Base-by-base conservation (phyloP, 2,888 invertebrate species). In the Diarsia dahlii region DNA sequence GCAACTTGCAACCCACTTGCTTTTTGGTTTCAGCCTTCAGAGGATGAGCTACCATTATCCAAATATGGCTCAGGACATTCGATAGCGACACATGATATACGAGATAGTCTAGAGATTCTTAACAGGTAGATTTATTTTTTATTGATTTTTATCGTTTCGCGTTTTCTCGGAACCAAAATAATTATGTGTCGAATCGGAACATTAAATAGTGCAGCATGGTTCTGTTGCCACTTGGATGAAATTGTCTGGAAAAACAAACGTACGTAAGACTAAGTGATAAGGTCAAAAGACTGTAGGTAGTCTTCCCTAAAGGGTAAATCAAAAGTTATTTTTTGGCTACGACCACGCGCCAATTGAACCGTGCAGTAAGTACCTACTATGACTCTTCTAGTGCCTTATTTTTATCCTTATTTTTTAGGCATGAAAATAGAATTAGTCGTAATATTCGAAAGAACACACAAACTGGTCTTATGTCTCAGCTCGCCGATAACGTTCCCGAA, bases 101-200 rank as follows among this genome's bases (percentile, higher is more conserved):
- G 92, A 84, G 95, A 95, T 91, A 96, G 95, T 89, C 82, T 96
- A 87, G 95, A 95, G 89, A 91, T 95, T 85, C 89, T 82, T 67
- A 93, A 93, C 91, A 94, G 94, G 95, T 95, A 93, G 75, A 73
- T 84, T 89, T 86, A 84, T 87, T 84, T 76, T 80, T 80, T 71
- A 81, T 87, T 87, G 83, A 82, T 88, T 90, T 77, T 81, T 70
- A 13, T 69, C 10, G 66, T 56, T 34, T 62, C 64, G 65, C n/a
- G 50, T 64, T 8, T 28, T 56, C 54, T 64, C 18, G 13, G 58
- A 20, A 46, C 9, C 13, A 62, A 15, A 39, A 9, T 20, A n/a
- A n/a, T n/a, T n/a, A 48, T 48, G 46, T 69, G 12, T 54, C 23
- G n/a, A 50, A 65, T 28, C n/a, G 23, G 1, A n/a, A 23, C 8